These are phyloP conservation scores for Takifugu flavidus DNA, from an alignment of 2,113 vertebrate genomes.

Conservation along the genomic window DNA sequence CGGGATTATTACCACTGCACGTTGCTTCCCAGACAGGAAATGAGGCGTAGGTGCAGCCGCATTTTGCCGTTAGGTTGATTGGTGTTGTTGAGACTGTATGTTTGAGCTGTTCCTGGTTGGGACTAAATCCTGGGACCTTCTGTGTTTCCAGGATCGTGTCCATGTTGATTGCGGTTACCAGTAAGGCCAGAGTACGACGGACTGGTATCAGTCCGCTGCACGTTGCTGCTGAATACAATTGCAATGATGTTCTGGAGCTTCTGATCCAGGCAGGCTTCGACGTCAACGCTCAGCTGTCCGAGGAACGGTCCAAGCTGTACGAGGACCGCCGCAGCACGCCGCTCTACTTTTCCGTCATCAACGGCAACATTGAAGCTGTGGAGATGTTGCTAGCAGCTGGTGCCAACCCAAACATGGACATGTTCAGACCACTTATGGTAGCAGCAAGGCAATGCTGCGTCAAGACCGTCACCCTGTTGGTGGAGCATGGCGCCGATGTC, in stretches of 20 bases:
- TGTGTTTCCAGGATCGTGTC: slow-evolving; percentile 79
- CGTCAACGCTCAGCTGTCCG: slow-evolving; percentile 83
- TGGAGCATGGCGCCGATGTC: slow-evolving; percentile 87
- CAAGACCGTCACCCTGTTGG: slow-evolving; percentile 81
- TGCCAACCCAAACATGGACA: slow-evolving; percentile 86
- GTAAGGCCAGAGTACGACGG: slow-evolving; percentile 77
- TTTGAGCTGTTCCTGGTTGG: background rate
- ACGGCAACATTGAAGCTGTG: slow-evolving; percentile 81
- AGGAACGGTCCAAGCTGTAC: slow-evolving; percentile 80
- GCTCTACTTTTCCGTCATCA: slow-evolving; percentile 86
- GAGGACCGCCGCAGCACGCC: slow-evolving; percentile 87
- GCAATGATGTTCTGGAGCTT: slow-evolving; percentile 78
- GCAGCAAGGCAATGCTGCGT: slow-evolving; percentile 84
- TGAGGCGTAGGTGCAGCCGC: slow-evolving; percentile 72
- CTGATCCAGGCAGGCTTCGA: slow-evolving; percentile 85
- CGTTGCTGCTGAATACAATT: slow-evolving; percentile 85
- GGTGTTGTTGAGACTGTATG: too few species aligned
- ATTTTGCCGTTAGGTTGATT: too few species aligned
- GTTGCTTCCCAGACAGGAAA: slow-evolving; percentile 84
- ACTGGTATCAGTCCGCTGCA: slow-evolving; percentile 93
- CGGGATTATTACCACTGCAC: slow-evolving; percentile 86
- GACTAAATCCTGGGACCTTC: background rate
- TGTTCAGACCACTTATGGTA: slow-evolving; percentile 88
- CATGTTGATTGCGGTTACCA: slow-evolving; percentile 85
- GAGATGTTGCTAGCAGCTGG: slow-evolving; percentile 82